Base-by-base conservation (phyloP, 2,113 vertebrate genomes). In the Trinectes maculatus region DNA sequence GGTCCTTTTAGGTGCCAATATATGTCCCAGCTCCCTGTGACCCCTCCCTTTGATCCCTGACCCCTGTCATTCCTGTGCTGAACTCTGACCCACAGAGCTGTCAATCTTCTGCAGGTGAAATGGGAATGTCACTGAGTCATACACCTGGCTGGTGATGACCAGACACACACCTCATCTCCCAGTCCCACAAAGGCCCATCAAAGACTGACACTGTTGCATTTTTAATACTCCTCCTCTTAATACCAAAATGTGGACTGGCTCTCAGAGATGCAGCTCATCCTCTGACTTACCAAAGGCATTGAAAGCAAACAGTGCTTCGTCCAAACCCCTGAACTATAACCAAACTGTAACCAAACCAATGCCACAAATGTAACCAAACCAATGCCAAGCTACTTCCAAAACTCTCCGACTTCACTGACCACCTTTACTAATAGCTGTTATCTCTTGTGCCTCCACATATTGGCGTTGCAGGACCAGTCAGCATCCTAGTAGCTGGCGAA, bases 1-100 rank as follows among this genome's bases (percentile, higher is more conserved):
- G 90, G 89, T 90, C 88, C 80, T 86, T 89, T 85, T 82, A 87
- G 91, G 89, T 91, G 91, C 91, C 92, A 88, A 89, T 84, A 85
- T 78, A 76, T 91, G 89, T 92, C 88, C 88, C 85, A 81, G 80
- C 84, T 91, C 90, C 91, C 84, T 89, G 85, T 90, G 82, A 79
- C 70, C 82, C 82, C 74, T 53, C 72, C 78, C 75, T 76, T 52
- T 82, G 71, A 85, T 71, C 85, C 71, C 77, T 70, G 58, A 83
- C 79, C 80, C 66, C 71, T 60, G 53, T 87, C 89, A 90, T 91
- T 89, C 90, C 88, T 87, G 80, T 88, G 87, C 85, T 89, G 87
- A 89, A 85, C 88, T 83, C 79, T 36, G 74, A 82, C 83, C 89
- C 78, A 24, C 78, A 84, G 84, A 89, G 89, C 91, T 89, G 89